Evolutionary conservation across 2,888 invertebrate species (phyloP), one percentile per base, ranked within the genome.

Genomic region (Ormyrus labotus): DNA sequence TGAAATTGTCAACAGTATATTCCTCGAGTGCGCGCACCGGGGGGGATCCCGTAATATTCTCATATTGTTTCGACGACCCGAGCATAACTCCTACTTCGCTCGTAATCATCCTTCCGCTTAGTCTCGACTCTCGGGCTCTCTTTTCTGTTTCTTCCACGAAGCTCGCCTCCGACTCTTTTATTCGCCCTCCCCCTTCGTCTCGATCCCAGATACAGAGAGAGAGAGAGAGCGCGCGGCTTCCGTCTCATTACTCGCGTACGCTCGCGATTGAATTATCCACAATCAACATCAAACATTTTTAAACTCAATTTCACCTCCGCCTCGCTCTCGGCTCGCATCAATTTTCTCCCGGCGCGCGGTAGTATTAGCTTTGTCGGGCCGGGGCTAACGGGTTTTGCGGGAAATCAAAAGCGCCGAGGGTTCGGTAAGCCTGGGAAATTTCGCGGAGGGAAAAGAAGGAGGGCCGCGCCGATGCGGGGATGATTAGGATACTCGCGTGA

Each of bases 211-310:
- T 13, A 13, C 13, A 13, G 13, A 13, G 19, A 19, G 19, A 19
- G 34, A 34, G 34, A 34, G 34, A 34, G 3, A 34, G 34, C 4
- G 4, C 2, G 34, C 34, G 34, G 34, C 85, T 89, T 89, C 87
- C 88, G 87, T 88, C 87, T 89, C 89, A 89, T 89, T 89, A 89
- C 87, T 85, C 86, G 72, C 34, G 85, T 85, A 85, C 85, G 86
- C 85, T 34, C 86, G 85, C 87, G 85, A 89, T 88, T 86, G 86
- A 88, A 89, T 89, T 88, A 89, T 86, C 87, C 86, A 86, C 87
- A 88, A 89, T 88, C 88, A 87, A 88, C 88, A 88, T 89, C 87
- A 89, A 89, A 89, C 88, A 88, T 88, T 88, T 88, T 88, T 84
- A 86, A 89, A 88, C 85, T 88, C 86, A 87, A 88, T 89, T 88